Percentiles rank a stretch among this genome's conserved stretches.
Conservation (phyloP, 2,888 invertebrate genomes). For the Synergus itoensis region DNA sequence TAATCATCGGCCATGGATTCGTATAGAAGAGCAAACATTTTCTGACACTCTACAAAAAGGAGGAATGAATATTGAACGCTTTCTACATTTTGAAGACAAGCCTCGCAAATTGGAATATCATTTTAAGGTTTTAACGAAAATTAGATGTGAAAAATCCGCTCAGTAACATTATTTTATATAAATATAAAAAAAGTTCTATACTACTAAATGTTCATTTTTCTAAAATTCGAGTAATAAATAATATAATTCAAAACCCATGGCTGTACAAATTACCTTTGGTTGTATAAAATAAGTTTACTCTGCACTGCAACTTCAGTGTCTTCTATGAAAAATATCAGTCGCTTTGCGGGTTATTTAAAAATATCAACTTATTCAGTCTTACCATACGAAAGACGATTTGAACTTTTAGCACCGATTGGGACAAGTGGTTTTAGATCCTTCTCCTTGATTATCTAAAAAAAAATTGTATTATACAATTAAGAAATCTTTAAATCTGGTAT, state of each 20-base stretch:
- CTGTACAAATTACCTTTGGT: neutral
- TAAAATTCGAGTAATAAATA: neutral
- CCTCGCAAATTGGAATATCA: slow-evolving; percentile 84
- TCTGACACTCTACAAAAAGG: slow-evolving; percentile 83
- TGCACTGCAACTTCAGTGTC: neutral
- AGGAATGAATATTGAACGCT: slow-evolving; percentile 83
- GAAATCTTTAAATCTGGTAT: no score
- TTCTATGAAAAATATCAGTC: slow-evolving; percentile 16
- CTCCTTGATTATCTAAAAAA: slow-evolving; percentile 3
- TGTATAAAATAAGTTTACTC: neutral
- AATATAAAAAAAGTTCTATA: slow-evolving; percentile 46
- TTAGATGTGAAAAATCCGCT: slow-evolving; percentile 70
- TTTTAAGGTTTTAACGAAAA: slow-evolving; percentile 86
- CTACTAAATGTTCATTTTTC: neutral
- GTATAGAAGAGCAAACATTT: slow-evolving; percentile 89
- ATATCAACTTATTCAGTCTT: slow-evolving; percentile 21
- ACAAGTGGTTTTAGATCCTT: slow-evolving; percentile 6
- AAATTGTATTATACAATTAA: neutral
- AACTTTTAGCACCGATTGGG: slow-evolving; percentile 4
- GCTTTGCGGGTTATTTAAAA: neutral
- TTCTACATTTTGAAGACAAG: slow-evolving; percentile 82
- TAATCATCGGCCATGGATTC: slow-evolving; percentile 90
- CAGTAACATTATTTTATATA: neutral
- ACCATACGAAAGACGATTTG: neutral
- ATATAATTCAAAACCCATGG: neutral